Base-by-base conservation (phyloP, 2,888 invertebrate species). In the Aricia artaxerxes region DNA sequence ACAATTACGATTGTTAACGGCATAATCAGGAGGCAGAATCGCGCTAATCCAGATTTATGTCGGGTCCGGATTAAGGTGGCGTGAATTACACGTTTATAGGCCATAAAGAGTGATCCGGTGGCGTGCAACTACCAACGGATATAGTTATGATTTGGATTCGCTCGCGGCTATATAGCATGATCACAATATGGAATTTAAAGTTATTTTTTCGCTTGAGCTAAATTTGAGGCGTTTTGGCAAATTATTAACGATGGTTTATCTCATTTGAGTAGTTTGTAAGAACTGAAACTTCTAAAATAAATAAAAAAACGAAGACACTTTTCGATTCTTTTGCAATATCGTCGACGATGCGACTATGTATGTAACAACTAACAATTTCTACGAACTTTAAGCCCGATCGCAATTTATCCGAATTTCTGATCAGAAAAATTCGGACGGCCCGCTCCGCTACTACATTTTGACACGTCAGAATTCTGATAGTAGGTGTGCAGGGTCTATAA, bases 1-100 rank as follows among this genome's bases (percentile, higher is more conserved):
- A 93, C 93, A 94, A 93, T 93, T 93, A 93, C 92, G 88, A 93
- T 94, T 93, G 93, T 94, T 92, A 93, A 91, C 92, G 92, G 90
- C 90, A 93, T 93, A 93, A 94, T 94, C 92, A 91, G 88, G 89
- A 89, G 89, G 87, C 87, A 92, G 93, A 93, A 91, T 92, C 90
- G 91, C 87, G 89, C 89, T 94, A 94, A 94, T 93, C 94, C 93
- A 93, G 94, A 94, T 94, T 94, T 94, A 94, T 94, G 87, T 85
- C 92, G 91, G 92, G 88, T 85, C 88, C 90, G 93, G 94, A 94
- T 94, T 94, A 94, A 94, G 92, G 92, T 89, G 91, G 93, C 93
- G 93, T 93, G 93, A 94, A 94, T 94, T 94, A 94, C 93, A 92
- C 93, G 90, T 94, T 93, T 93, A 93, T 93, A 94, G 93, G 91